Base-by-base conservation (phyloP, 2,113 vertebrate genomes). In the Peromyscus californicus region DNA sequence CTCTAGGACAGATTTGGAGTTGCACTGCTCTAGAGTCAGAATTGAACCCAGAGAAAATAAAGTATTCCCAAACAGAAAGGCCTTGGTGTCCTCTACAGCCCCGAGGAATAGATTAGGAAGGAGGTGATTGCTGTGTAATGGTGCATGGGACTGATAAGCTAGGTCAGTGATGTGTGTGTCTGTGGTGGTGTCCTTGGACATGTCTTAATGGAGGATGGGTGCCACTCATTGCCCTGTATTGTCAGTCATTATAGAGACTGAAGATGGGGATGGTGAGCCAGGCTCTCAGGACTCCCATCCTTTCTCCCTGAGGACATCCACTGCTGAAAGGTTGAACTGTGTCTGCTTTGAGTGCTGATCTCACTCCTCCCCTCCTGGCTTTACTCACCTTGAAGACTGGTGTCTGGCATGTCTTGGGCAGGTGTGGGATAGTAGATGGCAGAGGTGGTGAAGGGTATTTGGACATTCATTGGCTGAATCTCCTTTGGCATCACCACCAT, bases 401-500 rank as follows among this genome's bases (percentile, higher is more conserved):
- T 70, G 33, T 85, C 65, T 39, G 67, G 45, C 87, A 51, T 87
- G 61, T 70, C 42, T 48, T 93, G 87, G n/a, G 61, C n/a, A 89
- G 85, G 70, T 39, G 59, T 45, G 57, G 95, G 15, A 51, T 90
- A 95, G 67, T 88, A 95, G 19, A 95, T 31, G 72, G 45, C 90
- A 59, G 86, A 69, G 7, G 78, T 84, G 5, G 93, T 91, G 29
- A 33, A 16, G 26, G 82, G 11, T 67, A 88, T 42, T 39, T 17
- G 51, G 22, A 69, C 39, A 13, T 92, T 54, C 57, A 42, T 39
- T 21, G 93, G 72, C 57, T 92, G 80, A 84, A 92, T 24, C 69
- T 97, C 65, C 42, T 93, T 97, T 9, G 96, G 82, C 4, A 97
- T 76, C 93, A 96, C 96, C 6, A 96, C 87, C 84, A 96, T 86